Conservation (phyloP, 2,797 vertebrate species). For the Neoniphon sammara region DNA sequence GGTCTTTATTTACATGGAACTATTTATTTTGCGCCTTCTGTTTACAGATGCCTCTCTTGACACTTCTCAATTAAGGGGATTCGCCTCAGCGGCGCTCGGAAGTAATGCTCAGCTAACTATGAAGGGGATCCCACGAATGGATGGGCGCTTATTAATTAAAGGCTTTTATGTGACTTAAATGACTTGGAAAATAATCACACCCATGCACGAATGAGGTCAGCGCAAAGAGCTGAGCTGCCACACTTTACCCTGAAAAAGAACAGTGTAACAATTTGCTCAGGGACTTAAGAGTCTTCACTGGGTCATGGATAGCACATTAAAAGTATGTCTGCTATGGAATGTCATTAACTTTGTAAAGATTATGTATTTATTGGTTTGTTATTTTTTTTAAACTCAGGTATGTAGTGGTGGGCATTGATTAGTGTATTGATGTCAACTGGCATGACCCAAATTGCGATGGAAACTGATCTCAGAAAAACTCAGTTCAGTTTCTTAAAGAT, state of each 20-base stretch:
- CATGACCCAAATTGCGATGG: too few relatives aligned
- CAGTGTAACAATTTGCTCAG: conserved; percentile 33
- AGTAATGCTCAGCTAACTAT: conserved; percentile 74
- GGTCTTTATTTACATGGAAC: conserved; percentile 54
- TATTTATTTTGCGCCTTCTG: conserved; percentile 72
- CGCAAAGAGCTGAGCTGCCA: conserved; percentile 54
- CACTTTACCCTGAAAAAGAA: conserved; percentile 62
- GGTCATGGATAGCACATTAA: conserved; percentile 31
- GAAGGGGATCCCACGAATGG: conserved; percentile 74
- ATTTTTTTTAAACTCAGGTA: conserved; percentile 32
- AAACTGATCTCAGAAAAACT: too few relatives aligned
- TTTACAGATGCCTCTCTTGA: conserved; percentile 77
- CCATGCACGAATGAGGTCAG: conserved; percentile 66
- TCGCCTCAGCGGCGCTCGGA: conserved; percentile 61
- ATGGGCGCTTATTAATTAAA: conserved; percentile 79
- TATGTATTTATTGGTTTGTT: conserved; percentile 53
- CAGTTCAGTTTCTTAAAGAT: neutral
- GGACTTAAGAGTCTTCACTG: conserved; percentile 8
- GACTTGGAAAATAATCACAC: conserved; percentile 75
- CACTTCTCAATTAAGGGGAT: conserved; percentile 79
- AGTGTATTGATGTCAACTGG: neutral
- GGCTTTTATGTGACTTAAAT: conserved; percentile 79
- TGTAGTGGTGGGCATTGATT: neutral
- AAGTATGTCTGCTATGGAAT: conserved; percentile 15
- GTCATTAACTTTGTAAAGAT: conserved; percentile 35